phyloP scores from a whole-genome alignment of 1,140 invertebrate genomes.

The Drosophila sturtevanti region DNA sequence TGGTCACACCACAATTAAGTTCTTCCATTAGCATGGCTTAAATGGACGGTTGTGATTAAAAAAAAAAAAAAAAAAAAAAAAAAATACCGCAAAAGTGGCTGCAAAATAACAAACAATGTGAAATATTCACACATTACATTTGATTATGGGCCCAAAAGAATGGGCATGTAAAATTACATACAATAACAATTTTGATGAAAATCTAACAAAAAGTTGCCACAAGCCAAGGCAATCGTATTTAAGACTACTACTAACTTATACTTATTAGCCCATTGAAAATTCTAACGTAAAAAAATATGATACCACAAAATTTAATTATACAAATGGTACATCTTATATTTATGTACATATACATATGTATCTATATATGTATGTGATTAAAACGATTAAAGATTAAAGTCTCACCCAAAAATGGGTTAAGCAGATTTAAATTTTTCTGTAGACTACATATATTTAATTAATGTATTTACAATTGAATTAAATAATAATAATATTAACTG shows the following conservation, averaged over 20 bases:
- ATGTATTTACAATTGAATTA: too few species aligned
- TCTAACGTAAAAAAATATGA: too few species aligned
- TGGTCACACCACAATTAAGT: constrained; percentile 64
- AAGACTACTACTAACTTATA: not conserved
- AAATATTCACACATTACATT: constrained; percentile 67
- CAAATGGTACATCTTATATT: too few species aligned
- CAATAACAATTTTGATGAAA: constrained; percentile 20
- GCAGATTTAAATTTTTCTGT: too few species aligned
- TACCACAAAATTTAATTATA: too few species aligned
- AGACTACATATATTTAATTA: too few species aligned
- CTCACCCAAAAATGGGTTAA: too few species aligned
- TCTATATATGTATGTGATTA: too few species aligned
- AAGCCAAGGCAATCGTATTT: not conserved
- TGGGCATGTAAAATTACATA: constrained; percentile 16
- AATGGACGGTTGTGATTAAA: constrained; percentile 38
- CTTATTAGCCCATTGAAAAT: too few species aligned
- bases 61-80: not conserved
- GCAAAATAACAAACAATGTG: constrained; percentile 41
- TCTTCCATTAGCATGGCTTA: constrained; percentile 46
- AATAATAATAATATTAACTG: too few species aligned
- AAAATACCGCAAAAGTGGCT: not conserved
- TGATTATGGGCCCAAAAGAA: constrained; percentile 28
- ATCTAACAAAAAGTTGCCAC: constrained; percentile 25
- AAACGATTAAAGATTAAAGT: too few species aligned
- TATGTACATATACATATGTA: too few species aligned